These are phyloP conservation scores for Tetropium fuscum DNA, from an alignment of 2,888 invertebrate species.

Conservation along the genomic window DNA sequence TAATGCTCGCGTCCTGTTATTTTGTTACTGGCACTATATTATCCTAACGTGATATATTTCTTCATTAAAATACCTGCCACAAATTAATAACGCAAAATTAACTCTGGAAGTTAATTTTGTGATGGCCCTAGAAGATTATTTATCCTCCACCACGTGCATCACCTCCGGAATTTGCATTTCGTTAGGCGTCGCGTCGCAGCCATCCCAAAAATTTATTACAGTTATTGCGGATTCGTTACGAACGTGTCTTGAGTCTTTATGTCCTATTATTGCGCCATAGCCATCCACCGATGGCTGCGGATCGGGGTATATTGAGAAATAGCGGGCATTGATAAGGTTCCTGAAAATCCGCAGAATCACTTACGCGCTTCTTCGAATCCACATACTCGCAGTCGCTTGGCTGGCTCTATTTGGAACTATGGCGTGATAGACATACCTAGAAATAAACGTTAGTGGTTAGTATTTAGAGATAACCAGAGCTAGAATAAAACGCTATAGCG, in stretches of 20 bases:
- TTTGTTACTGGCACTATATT: too few species aligned
- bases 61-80: too few species aligned
- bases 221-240: constrained; percentile 23
- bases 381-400: too few species aligned
- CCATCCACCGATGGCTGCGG: constrained; percentile 35
- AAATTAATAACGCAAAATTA: too few species aligned
- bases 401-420: too few species aligned
- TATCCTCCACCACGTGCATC: constrained; percentile 3
- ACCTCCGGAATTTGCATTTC: not conserved
- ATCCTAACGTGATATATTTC: too few species aligned
- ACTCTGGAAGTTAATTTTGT: not conserved
- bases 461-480: too few species aligned
- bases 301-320: constrained; percentile 37
- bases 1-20: too few species aligned
- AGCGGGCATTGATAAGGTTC: constrained; percentile 38
- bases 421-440: too few species aligned
- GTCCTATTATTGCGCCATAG: constrained; percentile 32
- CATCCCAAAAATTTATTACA: constrained; percentile 35
- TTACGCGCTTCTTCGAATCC: too few species aligned
- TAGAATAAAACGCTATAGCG: too few species aligned
- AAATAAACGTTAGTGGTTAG: too few species aligned
- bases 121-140: not conserved
- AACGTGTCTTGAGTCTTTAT: constrained; percentile 37
- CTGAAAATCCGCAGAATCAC: constrained; percentile 23
- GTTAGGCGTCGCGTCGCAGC: constrained; percentile 1